Evolutionary conservation across 2,797 vertebrate genomes (phyloP), one percentile per base, ranked within the genome.

Genomic region (Huso huso): DNA sequence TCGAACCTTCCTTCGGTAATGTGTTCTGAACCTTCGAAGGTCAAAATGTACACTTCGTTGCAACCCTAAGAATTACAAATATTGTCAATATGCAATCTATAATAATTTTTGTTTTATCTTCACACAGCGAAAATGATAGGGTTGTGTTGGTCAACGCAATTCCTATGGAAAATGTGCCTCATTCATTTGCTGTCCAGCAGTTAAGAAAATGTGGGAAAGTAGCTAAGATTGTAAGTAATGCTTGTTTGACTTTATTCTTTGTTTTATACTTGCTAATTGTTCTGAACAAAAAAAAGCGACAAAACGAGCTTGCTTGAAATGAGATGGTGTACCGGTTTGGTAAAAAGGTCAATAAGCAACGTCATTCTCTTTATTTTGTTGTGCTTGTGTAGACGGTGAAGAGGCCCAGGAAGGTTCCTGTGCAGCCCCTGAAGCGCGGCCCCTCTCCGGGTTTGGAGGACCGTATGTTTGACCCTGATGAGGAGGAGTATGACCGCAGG

Each of bases 121-220:
- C 66, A 78, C 71, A 5, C 83, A 97, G 94, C 79, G 94, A 96
- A 85, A 94, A 93, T 67, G 95, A 97, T 73, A 87, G 95, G 0
- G 95, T 97, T 70, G 82, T 97, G 72, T 92, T 91, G 75, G 96
- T 99, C 66, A 99, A 99, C 0, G 84, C 90, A 66, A 88, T 89
- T 15, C 69, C 90, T 7, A 96, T 99, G 96, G 96, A 98, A 4
- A 92, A 92, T 0, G 95, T 94, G 15, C 72, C 82, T 3, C 94
- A 99, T 83, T 88, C 94, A 8, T 95, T 96, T 49, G 96, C 96
- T 0, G 96, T 99, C 1, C 91, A 96, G 48, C 95, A 95, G 48
- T 91, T 99, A 72, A 90, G 95, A 70, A 99, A 97, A 75, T 97
- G 96, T 73, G 96, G 96, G 62, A 99, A 97, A 92, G 85, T 95